Evolutionary conservation across 2,113 vertebrate species (phyloP), one percentile per base, ranked within the genome.

Genomic region (Sisor rabdophorus): DNA sequence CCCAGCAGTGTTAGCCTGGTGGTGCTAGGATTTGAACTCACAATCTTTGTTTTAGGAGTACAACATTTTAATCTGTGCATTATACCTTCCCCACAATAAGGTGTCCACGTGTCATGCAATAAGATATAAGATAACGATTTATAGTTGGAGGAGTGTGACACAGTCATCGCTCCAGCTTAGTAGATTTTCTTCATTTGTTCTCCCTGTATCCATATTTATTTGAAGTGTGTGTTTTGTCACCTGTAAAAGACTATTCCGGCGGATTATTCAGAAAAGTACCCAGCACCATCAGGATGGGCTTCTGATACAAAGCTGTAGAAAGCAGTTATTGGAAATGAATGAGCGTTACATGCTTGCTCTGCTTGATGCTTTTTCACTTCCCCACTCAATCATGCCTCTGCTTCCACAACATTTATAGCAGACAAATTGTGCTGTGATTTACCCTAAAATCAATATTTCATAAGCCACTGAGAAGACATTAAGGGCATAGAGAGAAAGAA

Each of bases 361-460:
- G 19, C 19, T 11, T 3, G 20, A 47, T 12, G n/a, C 0, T 44
- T 65, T 36, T 28, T 65, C 40, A 44, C 12, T 65, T 20, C 12
- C 30, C 11, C 32, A 36, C 19, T 36, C 36, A 40, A n/a, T 65
- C 61, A 65, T 2, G 2, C 13, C 61, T 22, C 4, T 1, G 1
- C n/a, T 61, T 30, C 12, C 26, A 61, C 30, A 15, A 36, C 40
- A 13, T 16, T 40, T 55, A 15, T 4, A 56, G 7, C 11, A 22
- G 5, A 71, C 8, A 53, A 71, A 15, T 5, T 17, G n/a, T n/a
- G 13, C 53, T 36, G 47, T 52, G 19, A 60, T 16, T 16, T 9
- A 74, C 22, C 44, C 22, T 32, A 61, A 61, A 32, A 32, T 74
- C 58, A 32, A 74, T 61, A 74, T 48, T 44, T 59, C n/a, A 24